Base-by-base conservation (phyloP, 2,113 vertebrate genomes). In the Oreotragus oreotragus region DNA sequence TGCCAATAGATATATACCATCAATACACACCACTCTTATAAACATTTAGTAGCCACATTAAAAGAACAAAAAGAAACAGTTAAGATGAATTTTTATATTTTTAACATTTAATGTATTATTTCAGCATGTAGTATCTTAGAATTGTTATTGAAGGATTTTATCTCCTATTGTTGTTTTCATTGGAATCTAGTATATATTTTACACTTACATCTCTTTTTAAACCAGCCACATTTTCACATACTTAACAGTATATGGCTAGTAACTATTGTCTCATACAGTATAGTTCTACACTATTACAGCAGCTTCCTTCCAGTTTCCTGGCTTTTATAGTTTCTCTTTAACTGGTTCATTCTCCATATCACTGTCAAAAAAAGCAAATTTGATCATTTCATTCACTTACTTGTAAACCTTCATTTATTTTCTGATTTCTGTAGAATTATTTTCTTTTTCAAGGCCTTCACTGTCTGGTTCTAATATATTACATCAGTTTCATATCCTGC, bases 281-380 rank as follows among this genome's bases (percentile, higher is more conserved):
- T 91, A 86, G 84, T 57, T 81, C 21, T 81, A 36, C 12, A 76
- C 23, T 36, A 47, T 45, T 79, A 0, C 80, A 92, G 58, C 77
- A 76, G 10, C 23, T 94, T 81, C 76, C 21, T 92, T 88, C 16
- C n/a, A 27, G 11, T 89, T 90, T 96, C 57, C 30, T 92, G 76
- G 23, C 33, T 86, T 92, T 90, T 91, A 84, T 91, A 73, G 53
- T 79, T 33, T 88, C n/a, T 90, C 16, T 51, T 94, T 90, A 92
- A 87, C 47, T 58, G n/a, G 17, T 87, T 94, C 7, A 64, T 93
- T 91, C 28, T 89, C 17, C 21, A 55, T 4, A 92, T 89, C 14
- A 84, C 33, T 84, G 17, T 6, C 58, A 57, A 58, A 91, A 30
- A 88, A 94, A 80, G 19, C 16, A 81, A 3, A 73, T 88, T 64